Base-by-base conservation (phyloP, 2,797 vertebrate genomes). In the Periophthalmus magnuspinnatus region DNA sequence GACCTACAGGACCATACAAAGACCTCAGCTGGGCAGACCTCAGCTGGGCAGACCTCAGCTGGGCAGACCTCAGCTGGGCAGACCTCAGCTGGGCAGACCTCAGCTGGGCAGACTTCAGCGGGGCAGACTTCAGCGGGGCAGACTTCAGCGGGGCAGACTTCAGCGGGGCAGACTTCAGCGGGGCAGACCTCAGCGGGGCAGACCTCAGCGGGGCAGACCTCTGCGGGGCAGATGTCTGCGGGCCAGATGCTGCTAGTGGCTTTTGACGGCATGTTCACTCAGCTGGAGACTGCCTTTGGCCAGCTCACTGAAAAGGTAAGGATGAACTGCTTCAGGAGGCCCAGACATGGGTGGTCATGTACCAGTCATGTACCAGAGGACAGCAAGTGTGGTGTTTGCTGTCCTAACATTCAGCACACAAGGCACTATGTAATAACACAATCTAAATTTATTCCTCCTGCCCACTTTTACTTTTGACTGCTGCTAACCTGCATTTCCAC, bases 211-310 rank as follows among this genome's bases (percentile, higher is more conserved):
- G 86, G 97, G 97, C 83, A 99, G 90, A 99, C 99, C 97, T 96
- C 96, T 62, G 52, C 52, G 52, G 52, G 52, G 10, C 52, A 99
- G 90, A 99, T 99, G 97, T 96, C 96, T 64, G 97, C 98, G 0
- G 98, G 98, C 9, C 98, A 99, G 82, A 99, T 99, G 98, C 86
- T 99, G 81, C 84, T 99, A 88, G 97, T 99, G 47, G 98, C 98
- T 50, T 99, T 99, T 81, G 97, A 99, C 65, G 98, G 98, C 87
- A 99, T 99, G 96, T 99, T 99, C 87, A 97, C 96, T n/a, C 98
- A 99, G 83, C 94, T 99, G 58, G 97, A 99, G 90, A 95, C 95
- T 3, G 96, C 98, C 4, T 99, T 98, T 84, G 94, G 95, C 13
- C 95, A 97, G 81, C 91, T 99, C 80, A 93, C 96, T 77, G 98